Evolutionary conservation across 1,140 invertebrate genomes (phyloP), one percentile per base, ranked within the genome.

Genomic region (Ylistrum balloti): DNA sequence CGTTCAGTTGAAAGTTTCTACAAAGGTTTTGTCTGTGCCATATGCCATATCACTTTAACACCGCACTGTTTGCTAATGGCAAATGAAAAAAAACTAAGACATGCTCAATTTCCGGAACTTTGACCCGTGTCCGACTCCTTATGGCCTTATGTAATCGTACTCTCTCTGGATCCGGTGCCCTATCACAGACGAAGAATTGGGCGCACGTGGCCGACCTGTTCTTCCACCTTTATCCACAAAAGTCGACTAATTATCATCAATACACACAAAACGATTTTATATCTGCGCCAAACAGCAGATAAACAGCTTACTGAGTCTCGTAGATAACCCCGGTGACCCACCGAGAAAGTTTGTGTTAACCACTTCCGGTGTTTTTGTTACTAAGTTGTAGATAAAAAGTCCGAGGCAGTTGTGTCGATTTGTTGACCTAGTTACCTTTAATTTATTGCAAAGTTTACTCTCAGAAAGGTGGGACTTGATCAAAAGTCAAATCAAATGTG

Each of bases 211-310:
- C 56, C n/a, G 56, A 74, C 56, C 56, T 28, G 56, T 5, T 74
- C 56, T 74, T n/a, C 56, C 56, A 74, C 56, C 56, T 74, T n/a
- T 74, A 17, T 28, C 28, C 22, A n/a, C 56, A 7, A 28, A 74
- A 28, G 56, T 28, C 56, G 56, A 74, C 56, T 74, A 74, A 74
- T 74, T 74, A 74, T 74, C 56, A 74, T 74, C 56, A 74, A 74
- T 74, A 74, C 56, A 74, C 56, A 74, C 56, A 28, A n/a, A 74
- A 74, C 56, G 56, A 74, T 74, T 74, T 74, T 74, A 74, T 74
- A 74, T 74, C 17, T 74, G 56, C 17, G 56, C 56, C 56, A 74
- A 74, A 74, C 17, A 28, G 56, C n/a, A 74, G 56, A 74, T 74
- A 74, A 74, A 28, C 56, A 74, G 56, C 56, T 74, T 74, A 74